Conservation (phyloP, 2,888 invertebrate genomes). For the Aphidoletes aphidimyza region DNA sequence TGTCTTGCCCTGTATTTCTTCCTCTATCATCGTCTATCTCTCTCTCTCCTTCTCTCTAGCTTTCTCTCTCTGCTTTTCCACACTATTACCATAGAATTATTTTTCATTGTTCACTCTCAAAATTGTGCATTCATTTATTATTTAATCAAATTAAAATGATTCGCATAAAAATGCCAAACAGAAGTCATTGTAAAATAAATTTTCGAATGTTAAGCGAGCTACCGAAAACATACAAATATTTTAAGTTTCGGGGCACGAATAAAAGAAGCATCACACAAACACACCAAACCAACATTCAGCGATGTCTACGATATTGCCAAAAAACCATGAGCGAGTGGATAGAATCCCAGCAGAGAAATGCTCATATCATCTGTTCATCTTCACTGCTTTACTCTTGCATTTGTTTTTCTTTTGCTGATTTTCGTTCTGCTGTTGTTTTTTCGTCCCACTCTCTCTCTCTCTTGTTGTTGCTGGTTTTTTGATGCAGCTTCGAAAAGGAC, state of each 20-base stretch:
- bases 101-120: background rate
- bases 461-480: background rate
- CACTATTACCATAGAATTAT: slow-evolving; percentile 21
- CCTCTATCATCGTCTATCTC: background rate
- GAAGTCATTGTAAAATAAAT: slow-evolving; percentile 46
- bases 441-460: background rate
- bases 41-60: background rate
- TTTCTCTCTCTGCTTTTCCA: background rate
- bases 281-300: too few relatives aligned
- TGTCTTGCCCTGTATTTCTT: too few relatives aligned
- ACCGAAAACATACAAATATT: slow-evolving; percentile 17
- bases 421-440: background rate
- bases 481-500: too few relatives aligned
- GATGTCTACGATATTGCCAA: too few relatives aligned
- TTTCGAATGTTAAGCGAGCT: background rate
- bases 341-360: too few relatives aligned
- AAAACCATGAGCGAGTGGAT: too few relatives aligned
- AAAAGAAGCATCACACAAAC: background rate
- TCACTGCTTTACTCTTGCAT: background rate
- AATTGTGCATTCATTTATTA: slow-evolving; percentile 51
- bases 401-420: background rate
- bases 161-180: slow-evolving; percentile 31
- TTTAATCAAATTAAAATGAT: slow-evolving; percentile 51
- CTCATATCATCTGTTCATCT: slow-evolving; percentile 34
- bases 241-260: background rate